phyloP scores from a whole-genome alignment of 2,888 invertebrate species.

The Hirtodrosophila confusa region DNA sequence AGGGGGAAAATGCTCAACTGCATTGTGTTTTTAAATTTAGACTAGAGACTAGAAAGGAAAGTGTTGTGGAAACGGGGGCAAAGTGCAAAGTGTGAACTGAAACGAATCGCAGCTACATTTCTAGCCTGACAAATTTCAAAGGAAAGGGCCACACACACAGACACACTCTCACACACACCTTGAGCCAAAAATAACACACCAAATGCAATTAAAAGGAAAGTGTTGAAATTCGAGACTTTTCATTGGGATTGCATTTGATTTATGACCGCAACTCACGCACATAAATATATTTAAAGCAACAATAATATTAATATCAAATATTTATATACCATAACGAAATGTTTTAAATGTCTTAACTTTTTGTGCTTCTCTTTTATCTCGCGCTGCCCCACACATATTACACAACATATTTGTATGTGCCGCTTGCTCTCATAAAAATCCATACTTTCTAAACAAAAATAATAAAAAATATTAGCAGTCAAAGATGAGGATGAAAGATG shows the following conservation, averaged over 20 bases:
- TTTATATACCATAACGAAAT: constrained; percentile 24
- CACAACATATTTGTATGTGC: constrained; percentile 56
- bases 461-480: constrained; percentile 85
- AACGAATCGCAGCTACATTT: constrained; percentile 10
- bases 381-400: constrained; percentile 36
- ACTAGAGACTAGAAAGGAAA: not conserved
- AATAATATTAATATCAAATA: constrained; percentile 24
- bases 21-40: constrained; percentile 33
- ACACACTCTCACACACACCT: constrained; percentile 9
- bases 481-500: constrained; percentile 88
- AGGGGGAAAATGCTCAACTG: constrained; percentile 16
- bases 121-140: constrained; percentile 44
- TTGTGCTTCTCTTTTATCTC: constrained; percentile 66
- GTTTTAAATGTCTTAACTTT: constrained; percentile 58
- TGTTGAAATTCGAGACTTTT: constrained; percentile 62
- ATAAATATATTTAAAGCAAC: constrained; percentile 10
- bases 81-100: constrained; percentile 53
- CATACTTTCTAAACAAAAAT: constrained; percentile 14
- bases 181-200: constrained; percentile 30
- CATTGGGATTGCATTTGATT: constrained; percentile 29
- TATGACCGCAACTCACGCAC: constrained; percentile 27
- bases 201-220: constrained; percentile 49
- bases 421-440: constrained; percentile 54
- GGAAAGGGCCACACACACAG: constrained; percentile 33
- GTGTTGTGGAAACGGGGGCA: constrained; percentile 12